phyloP scores from a whole-genome alignment of 2,888 invertebrate species.

The Hylaea fasciaria region DNA sequence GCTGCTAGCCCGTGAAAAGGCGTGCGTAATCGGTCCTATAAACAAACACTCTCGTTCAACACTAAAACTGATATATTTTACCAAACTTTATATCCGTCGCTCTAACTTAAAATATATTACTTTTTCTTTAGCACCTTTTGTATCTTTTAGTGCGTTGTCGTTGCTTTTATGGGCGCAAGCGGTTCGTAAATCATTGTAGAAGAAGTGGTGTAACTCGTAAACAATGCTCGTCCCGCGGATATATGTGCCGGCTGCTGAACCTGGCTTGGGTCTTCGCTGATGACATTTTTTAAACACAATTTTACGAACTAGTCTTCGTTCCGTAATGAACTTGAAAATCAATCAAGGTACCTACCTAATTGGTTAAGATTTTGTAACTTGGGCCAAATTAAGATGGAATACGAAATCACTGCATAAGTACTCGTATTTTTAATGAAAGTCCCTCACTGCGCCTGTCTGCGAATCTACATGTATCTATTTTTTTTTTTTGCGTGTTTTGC shows the following conservation, averaged over 20 bases:
- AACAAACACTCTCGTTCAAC: conserved; percentile 79
- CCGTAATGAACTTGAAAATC: too few relatives aligned
- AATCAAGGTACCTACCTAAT: too few relatives aligned
- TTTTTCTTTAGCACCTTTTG: conserved; percentile 85
- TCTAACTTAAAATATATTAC: conserved; percentile 82
- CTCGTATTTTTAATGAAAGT: too few relatives aligned
- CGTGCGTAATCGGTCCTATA: conserved; percentile 78
- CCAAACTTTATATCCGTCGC: conserved; percentile 81
- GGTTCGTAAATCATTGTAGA: conserved; percentile 84
- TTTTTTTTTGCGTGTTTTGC: too few relatives aligned
- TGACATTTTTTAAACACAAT: too few relatives aligned
- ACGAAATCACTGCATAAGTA: too few relatives aligned
- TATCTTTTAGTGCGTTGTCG: conserved; percentile 83
- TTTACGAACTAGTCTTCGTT: not conserved
- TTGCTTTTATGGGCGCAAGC: conserved; percentile 80
- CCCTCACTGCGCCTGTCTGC: too few relatives aligned
- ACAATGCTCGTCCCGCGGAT: conserved; percentile 73
- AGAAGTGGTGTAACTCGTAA: conserved; percentile 79
- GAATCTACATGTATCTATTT: too few relatives aligned
- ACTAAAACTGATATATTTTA: conserved; percentile 84
- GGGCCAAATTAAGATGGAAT: too few relatives aligned
- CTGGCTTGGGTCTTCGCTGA: too few relatives aligned
- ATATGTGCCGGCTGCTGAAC: conserved; percentile 5
- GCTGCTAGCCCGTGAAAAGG: conserved; percentile 62
- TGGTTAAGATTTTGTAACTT: too few relatives aligned